Conservation (phyloP, 2,797 vertebrate genomes). For the Scyliorhinus canicula region DNA sequence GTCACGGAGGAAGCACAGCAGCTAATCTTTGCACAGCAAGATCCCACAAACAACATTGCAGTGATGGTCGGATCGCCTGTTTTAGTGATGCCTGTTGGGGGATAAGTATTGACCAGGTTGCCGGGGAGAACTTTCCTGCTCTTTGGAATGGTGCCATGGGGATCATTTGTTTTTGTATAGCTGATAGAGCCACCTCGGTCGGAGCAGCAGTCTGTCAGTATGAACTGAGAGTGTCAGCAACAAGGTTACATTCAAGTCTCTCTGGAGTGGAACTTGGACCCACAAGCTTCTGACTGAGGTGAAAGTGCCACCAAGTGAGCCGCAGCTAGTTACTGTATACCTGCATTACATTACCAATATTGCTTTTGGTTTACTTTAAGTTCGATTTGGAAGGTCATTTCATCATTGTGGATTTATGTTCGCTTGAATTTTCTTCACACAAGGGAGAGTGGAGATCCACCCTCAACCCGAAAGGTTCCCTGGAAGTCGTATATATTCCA, state of each 20-base stretch:
- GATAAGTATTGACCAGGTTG: neutral
- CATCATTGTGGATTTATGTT: neutral
- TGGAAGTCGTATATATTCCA: neutral
- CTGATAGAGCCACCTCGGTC: neutral
- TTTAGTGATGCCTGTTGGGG: neutral
- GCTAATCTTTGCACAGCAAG: neutral
- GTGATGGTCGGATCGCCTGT: neutral
- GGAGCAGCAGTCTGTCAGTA: neutral
- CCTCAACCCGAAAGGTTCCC: neutral
- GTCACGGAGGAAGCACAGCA: neutral
- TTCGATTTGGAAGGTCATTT: conserved; percentile 11
- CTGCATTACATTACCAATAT: neutral
- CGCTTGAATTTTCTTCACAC: neutral
- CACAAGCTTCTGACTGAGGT: neutral
- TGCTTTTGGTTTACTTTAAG: neutral
- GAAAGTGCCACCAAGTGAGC: neutral
- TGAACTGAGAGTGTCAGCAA: neutral
- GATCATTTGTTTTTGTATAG: neutral
- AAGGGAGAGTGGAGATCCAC: neutral
- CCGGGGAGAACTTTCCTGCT: neutral
- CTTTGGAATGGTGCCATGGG: neutral
- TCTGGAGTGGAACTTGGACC: neutral
- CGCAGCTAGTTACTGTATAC: neutral
- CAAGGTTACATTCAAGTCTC: neutral
- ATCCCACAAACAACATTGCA: no score